A percentile compares a stretch with the other conserved stretches of the same genome.
Evolutionary conservation across 1,140 invertebrate species (phyloP).

Genomic region (Tetramorium alpestre): DNA sequence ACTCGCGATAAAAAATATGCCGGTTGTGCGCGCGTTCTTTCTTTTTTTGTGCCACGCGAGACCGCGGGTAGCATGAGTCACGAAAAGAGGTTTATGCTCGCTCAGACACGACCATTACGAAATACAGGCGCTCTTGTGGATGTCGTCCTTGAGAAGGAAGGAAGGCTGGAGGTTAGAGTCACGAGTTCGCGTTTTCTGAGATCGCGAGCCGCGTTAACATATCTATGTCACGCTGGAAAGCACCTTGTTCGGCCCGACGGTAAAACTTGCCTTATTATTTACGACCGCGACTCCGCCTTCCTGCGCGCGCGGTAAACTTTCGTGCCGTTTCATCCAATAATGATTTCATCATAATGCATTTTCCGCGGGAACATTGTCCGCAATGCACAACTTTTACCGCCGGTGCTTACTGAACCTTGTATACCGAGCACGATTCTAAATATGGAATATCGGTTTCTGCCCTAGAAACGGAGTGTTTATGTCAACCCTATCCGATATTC

Average conservation of each 20-base stretch:
- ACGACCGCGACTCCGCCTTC: neutral
- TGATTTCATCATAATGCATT: slow-evolving; percentile 33
- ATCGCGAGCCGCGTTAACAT: slow-evolving; percentile 44
- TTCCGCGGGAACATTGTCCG: slow-evolving; percentile 32
- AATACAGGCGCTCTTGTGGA: slow-evolving; percentile 28
- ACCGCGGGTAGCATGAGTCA: slow-evolving; percentile 32
- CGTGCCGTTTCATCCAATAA: slow-evolving; percentile 35
- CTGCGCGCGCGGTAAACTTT: slow-evolving; percentile 22
- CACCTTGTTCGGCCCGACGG: slow-evolving; percentile 28
- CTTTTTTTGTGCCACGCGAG: slow-evolving; percentile 24
- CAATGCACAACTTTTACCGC: slow-evolving; percentile 38
- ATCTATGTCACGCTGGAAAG: slow-evolving; percentile 48
- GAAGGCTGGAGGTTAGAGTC: slow-evolving; percentile 56
- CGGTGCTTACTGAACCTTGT: neutral
- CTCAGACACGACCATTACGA: slow-evolving; percentile 39
- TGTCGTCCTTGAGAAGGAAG: slow-evolving; percentile 46
- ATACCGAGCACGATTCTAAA: neutral
- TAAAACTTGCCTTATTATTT: slow-evolving; percentile 51
- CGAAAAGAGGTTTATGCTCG: slow-evolving; percentile 45
- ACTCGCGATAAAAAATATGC: slow-evolving; percentile 44
- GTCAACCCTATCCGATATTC: no score
- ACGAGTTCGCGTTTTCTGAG: slow-evolving; percentile 48
- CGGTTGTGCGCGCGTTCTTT: slow-evolving; percentile 3
- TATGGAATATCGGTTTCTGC: neutral
- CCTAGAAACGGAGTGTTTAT: neutral